phyloP scores from a whole-genome alignment of 2,797 vertebrate genomes.

The Pangasius sanitwongsei region DNA sequence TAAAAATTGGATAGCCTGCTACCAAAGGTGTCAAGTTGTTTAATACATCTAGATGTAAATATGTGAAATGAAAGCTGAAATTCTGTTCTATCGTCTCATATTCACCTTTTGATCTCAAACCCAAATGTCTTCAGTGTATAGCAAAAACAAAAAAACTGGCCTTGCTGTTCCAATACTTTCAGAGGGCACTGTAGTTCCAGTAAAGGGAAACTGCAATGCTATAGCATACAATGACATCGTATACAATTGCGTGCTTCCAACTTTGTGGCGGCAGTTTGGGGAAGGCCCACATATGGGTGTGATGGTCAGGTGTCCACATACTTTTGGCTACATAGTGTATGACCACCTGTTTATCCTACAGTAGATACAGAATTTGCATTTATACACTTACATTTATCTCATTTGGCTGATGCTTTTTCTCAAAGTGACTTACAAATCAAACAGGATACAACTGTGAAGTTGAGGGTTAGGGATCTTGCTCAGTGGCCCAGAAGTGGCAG shows the following conservation, averaged over 20 bases:
- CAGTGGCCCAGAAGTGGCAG: not conserved
- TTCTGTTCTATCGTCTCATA: not conserved
- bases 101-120: not conserved
- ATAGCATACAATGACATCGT: not conserved
- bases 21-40: not conserved
- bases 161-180: not conserved
- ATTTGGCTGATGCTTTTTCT: not conserved
- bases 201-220: not conserved
- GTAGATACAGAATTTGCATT: not conserved
- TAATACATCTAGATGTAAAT: not conserved
- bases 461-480: not conserved
- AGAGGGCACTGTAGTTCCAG: not conserved
- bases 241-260: not conserved
- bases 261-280: not conserved
- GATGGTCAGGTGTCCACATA: not conserved
- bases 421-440: not conserved
- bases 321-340: not conserved
- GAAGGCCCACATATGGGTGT: not conserved
- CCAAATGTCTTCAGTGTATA: not conserved
- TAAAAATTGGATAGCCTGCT: not conserved
- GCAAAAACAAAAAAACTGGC: not conserved
- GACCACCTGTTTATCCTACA: not conserved
- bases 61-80: not conserved
- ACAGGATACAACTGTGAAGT: not conserved
- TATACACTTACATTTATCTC: not conserved